These are phyloP conservation scores for Goniozus legneri DNA, from an alignment of 1,140 invertebrate species.

Conservation along the genomic window DNA sequence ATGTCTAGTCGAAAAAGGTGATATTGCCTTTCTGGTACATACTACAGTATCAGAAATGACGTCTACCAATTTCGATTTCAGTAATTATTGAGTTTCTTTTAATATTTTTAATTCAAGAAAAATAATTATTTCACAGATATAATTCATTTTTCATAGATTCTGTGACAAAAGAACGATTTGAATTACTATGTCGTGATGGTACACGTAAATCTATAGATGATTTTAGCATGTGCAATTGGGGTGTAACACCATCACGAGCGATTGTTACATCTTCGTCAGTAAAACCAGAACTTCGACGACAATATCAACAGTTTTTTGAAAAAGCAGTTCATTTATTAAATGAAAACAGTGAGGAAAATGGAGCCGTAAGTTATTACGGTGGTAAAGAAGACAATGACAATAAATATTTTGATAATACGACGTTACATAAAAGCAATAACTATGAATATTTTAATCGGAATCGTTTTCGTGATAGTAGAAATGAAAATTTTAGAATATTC, in stretches of 20 bases:
- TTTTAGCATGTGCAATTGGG: conserved; percentile 83
- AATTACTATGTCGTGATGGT: conserved; percentile 85
- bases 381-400: conserved; percentile 17
- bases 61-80: conserved; percentile 54
- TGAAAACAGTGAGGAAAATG: conserved; percentile 7
- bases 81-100: conserved; percentile 37
- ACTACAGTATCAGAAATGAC: conserved; percentile 76
- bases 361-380: conserved; percentile 19
- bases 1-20: conserved; percentile 82
- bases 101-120: neutral
- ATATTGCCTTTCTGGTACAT: conserved; percentile 91
- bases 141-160: conserved; percentile 46
- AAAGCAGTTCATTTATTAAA: conserved; percentile 55
- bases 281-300: conserved; percentile 56
- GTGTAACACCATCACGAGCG: conserved; percentile 79
- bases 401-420: conserved; percentile 17
- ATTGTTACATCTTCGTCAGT: conserved; percentile 84
- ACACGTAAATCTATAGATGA: conserved; percentile 65
- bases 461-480: conserved; percentile 33
- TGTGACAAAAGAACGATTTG: conserved; percentile 67
- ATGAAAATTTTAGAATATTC: conserved; percentile 67
- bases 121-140: neutral
- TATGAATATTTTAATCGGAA: conserved; percentile 15
- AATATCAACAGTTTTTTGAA: conserved; percentile 59
- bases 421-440: conserved; percentile 21